These are phyloP conservation scores for Hemistola chrysoprasaria DNA, from an alignment of 2,888 invertebrate species.

Conservation along the genomic window DNA sequence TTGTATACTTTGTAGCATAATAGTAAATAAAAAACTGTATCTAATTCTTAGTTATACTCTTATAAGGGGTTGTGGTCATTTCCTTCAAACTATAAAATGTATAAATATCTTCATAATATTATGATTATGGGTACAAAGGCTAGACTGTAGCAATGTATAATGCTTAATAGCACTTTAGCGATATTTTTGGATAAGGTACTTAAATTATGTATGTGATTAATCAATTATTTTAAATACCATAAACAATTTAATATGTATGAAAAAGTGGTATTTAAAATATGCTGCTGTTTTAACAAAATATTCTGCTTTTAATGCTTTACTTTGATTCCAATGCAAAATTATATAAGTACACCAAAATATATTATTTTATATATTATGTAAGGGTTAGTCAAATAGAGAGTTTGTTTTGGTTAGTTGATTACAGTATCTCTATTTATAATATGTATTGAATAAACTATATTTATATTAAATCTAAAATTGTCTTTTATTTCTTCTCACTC, in stretches of 20 bases:
- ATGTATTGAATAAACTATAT: conserved; percentile 40
- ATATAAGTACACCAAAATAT: conserved; percentile 9
- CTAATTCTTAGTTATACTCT: too few species aligned
- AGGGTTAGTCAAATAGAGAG: conserved; percentile 10
- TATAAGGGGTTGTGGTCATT: conserved; percentile 26
- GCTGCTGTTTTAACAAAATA: conserved; percentile 51
- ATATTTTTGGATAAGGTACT: conserved; percentile 25
- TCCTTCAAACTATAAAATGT: conserved; percentile 15
- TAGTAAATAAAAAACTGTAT: too few species aligned
- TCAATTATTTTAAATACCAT: conserved; percentile 36
- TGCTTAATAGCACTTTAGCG: conserved; percentile 42
- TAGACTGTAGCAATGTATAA: conserved; percentile 36
- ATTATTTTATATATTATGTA: conserved; percentile 9
- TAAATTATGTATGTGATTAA: conserved; percentile 32
- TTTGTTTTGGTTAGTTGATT: conserved; percentile 20
- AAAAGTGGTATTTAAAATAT: conserved; percentile 33
- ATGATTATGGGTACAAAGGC: conserved; percentile 23
- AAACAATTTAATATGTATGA: neutral
- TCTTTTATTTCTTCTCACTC: conserved; percentile 42
- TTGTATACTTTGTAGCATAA: conserved; percentile 3
- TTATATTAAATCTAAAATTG: conserved; percentile 37
- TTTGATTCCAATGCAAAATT: conserved; percentile 28
- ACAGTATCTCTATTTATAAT: conserved; percentile 22
- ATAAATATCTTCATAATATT: conserved; percentile 15
- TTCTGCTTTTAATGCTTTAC: conserved; percentile 63